These are phyloP conservation scores for Trematomus bernacchii DNA, from an alignment of 2,797 vertebrate genomes.

Conservation along the genomic window DNA sequence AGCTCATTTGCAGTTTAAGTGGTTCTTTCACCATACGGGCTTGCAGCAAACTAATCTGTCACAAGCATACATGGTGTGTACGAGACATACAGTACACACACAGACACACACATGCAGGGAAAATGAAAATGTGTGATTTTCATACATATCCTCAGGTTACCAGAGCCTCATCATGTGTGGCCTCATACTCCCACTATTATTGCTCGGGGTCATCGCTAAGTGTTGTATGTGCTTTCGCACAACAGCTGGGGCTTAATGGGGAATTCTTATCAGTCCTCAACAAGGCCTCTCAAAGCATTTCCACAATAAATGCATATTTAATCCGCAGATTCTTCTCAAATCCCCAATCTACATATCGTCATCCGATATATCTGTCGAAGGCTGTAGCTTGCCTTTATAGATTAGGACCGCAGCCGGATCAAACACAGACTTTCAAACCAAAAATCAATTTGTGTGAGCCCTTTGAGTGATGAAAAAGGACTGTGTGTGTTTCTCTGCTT, in stretches of 20 bases:
- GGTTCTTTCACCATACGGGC: constrained; percentile 48
- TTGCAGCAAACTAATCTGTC: constrained; percentile 43
- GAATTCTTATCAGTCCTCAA: constrained; percentile 38
- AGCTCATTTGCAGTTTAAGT: constrained; percentile 67
- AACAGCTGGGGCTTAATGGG: constrained; percentile 28
- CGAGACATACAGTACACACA: background rate
- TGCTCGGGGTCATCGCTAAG: constrained; percentile 16
- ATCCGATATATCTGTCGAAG: constrained; percentile 15
- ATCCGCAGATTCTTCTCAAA: background rate
- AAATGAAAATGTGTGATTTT: constrained; percentile 40
- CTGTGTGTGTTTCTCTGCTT: constrained; percentile 54
- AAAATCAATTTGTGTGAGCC: constrained; percentile 71
- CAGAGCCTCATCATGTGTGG: constrained; percentile 5
- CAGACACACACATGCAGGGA: background rate
- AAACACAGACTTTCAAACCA: constrained; percentile 50
- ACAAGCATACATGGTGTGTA: constrained; percentile 9
- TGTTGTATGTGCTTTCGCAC: constrained; percentile 5
- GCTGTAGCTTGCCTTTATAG: constrained; percentile 7
- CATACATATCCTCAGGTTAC: constrained; percentile 42
- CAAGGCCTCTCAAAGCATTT: constrained; percentile 32
- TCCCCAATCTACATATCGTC: constrained; percentile 15
- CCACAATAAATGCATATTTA: constrained; percentile 26
- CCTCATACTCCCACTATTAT: constrained; percentile 12
- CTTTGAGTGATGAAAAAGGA: constrained; percentile 56
- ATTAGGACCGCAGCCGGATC: constrained; percentile 37